Evolutionary conservation across 2,888 invertebrate species (phyloP).

Genomic region (Rutpela maculata): DNA sequence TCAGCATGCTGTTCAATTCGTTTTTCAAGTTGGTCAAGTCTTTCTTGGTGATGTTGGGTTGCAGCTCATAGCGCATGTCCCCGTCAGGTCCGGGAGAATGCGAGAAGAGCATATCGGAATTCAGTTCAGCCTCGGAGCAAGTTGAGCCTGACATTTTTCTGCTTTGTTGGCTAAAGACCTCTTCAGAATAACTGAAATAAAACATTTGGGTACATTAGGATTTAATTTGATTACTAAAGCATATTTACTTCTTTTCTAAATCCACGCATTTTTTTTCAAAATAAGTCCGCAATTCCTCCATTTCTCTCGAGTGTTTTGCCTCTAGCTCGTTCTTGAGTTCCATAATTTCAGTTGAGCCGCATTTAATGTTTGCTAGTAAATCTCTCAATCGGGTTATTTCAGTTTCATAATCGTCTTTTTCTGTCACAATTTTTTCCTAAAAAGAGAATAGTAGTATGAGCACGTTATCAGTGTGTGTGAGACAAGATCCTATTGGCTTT

Average conservation of each 20-base stretch:
- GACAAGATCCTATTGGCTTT: too few relatives aligned
- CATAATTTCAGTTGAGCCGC: conserved; percentile 77
- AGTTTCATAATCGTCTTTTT: conserved; percentile 76
- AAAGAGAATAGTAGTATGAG: too few relatives aligned
- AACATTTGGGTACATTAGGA: background rate
- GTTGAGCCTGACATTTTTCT: conserved; percentile 76
- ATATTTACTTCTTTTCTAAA: conserved; percentile 83
- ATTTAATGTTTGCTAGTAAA: conserved; percentile 77
- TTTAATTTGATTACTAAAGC: conserved; percentile 19
- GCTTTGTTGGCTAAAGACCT: conserved; percentile 81
- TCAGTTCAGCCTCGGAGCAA: conserved; percentile 72
- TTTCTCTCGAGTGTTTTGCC: conserved; percentile 82
- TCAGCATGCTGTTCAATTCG: conserved; percentile 62
- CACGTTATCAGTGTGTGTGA: too few relatives aligned
- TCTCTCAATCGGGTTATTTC: conserved; percentile 77
- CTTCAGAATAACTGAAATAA: conserved; percentile 78
- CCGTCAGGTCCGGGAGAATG: conserved; percentile 65
- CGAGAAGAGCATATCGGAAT: conserved; percentile 70
- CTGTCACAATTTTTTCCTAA: conserved; percentile 67
- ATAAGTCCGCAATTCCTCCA: conserved; percentile 87
- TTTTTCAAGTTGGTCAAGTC: conserved; percentile 66
- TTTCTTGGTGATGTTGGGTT: conserved; percentile 60
- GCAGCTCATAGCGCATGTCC: conserved; percentile 55
- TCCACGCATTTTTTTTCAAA: conserved; percentile 88
- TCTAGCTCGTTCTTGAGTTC: conserved; percentile 79